Base-by-base conservation (phyloP, 2,888 invertebrate genomes). In the Drosophila melanosoma region DNA sequence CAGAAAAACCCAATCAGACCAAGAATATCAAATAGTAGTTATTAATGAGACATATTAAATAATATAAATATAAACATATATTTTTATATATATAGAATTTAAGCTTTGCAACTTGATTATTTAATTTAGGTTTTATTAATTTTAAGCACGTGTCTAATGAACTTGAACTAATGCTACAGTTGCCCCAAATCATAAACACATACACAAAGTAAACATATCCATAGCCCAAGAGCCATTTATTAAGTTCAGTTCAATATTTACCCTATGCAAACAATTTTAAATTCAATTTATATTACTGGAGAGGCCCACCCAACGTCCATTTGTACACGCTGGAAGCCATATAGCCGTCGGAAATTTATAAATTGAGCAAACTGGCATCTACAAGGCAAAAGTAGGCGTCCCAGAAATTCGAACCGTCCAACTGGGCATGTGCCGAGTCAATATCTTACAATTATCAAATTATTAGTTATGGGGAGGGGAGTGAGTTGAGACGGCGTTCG, bases 191-290 rank as follows among this genome's bases (percentile, higher is more conserved):
- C 54, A 56, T 53, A 51, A 56, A 38, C 62, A 54, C 49, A 49
- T 11, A 66, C 57, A 17, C 52, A 51, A 45, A 23, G 49, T 45
- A 40, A 74, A 51, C 52, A 45, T 57, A 12, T 23, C n/a, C 32
- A 3, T n/a, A 8, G 32, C 10, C 42, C 26, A 29, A 11, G 4
- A 20, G 40, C 23, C 62, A 12, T 61, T 38, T 36, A 29, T 54
- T 29, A 33, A n/a, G 11, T 38, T 42, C 15, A 74, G 11, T 38
- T 42, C 15, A 74, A 67, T 63, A 67, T 74, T 74, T 63, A 26
- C 8, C 29, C 29, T 20, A 35, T 29, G 32, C 54, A 81, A 81
- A 74, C 70, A 84, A 71, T 70, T 84, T 81, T 32, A 72, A 78
- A 78, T 84, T 79, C 73, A 77, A 74, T 79, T 60, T 56, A 79